Evolutionary conservation across 1,140 invertebrate species (phyloP).

Genomic region (Eueides isabella): DNA sequence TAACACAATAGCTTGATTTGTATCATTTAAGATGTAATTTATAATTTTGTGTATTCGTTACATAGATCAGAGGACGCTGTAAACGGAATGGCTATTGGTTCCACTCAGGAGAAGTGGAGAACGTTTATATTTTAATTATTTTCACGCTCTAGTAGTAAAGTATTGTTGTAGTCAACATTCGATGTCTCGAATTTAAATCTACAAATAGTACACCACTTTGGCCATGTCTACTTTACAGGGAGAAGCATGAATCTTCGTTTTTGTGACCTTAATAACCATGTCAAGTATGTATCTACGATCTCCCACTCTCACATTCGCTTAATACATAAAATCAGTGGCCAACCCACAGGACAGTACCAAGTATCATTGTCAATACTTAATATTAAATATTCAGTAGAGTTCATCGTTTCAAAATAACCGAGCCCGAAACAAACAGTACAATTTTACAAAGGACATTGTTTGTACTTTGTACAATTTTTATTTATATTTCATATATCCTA

Average conservation of each 20-base stretch:
- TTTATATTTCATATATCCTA: background rate
- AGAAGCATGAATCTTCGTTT: too few species aligned
- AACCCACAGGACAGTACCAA: background rate
- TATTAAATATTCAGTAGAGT: background rate
- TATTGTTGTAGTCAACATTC: too few species aligned
- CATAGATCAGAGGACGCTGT: background rate
- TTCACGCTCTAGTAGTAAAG: too few species aligned
- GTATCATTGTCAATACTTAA: background rate
- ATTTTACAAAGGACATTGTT: background rate
- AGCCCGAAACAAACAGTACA: background rate
- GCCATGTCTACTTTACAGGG: too few species aligned
- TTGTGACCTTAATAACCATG: too few species aligned
- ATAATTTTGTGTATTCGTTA: too few species aligned
- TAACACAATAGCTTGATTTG: background rate
- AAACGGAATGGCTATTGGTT: background rate
- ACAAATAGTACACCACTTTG: too few species aligned
- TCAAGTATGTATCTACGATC: background rate
- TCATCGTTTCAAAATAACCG: background rate
- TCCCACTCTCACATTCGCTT: too few species aligned
- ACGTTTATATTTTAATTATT: too few species aligned
- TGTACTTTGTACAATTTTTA: constrained; percentile 2
- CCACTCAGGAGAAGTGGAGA: too few species aligned
- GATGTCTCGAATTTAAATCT: background rate
- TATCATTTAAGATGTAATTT: background rate
- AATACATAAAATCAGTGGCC: background rate